A percentile compares a stretch with the other conserved stretches of the same genome.
These are phyloP conservation scores for Dicaeum eximium DNA, from an alignment of 2,113 vertebrate genomes.

Conservation along the genomic window DNA sequence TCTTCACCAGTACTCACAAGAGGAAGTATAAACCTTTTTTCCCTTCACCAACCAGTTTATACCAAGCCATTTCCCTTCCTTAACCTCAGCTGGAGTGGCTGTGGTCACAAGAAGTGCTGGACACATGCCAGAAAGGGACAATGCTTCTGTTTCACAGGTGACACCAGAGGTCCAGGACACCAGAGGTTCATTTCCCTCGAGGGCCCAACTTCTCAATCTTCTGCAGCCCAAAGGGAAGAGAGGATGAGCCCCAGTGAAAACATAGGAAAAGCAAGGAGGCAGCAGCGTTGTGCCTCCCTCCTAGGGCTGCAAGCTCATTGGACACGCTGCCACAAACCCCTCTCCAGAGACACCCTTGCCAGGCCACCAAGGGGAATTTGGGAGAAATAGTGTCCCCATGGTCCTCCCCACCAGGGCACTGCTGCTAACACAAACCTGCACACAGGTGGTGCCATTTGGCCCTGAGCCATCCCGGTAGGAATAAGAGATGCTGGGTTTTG, in stretches of 20 bases:
- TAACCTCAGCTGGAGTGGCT: not conserved
- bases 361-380: not conserved
- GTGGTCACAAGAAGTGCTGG: accelerated
- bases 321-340: not conserved
- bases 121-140: not conserved
- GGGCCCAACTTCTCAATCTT: not conserved
- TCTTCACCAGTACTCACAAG: not conserved
- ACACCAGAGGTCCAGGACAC: not conserved
- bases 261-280: not conserved
- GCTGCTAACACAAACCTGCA: not conserved
- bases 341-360: not conserved
- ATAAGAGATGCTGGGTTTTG: not conserved
- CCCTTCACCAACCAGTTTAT: not conserved
- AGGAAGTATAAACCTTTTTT: not conserved
- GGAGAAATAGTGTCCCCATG: not conserved
- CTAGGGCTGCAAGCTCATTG: accelerated
- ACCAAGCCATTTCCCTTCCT: not conserved
- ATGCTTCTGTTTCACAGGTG: not conserved
- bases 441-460: not conserved
- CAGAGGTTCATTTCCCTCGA: not conserved
- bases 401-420: not conserved
- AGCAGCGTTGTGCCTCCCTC: not conserved
- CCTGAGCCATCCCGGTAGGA: accelerated
- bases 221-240: not conserved
- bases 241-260: not conserved